These are phyloP conservation scores for Rhodophaea formosa DNA, from an alignment of 2,888 invertebrate species.

Conservation along the genomic window DNA sequence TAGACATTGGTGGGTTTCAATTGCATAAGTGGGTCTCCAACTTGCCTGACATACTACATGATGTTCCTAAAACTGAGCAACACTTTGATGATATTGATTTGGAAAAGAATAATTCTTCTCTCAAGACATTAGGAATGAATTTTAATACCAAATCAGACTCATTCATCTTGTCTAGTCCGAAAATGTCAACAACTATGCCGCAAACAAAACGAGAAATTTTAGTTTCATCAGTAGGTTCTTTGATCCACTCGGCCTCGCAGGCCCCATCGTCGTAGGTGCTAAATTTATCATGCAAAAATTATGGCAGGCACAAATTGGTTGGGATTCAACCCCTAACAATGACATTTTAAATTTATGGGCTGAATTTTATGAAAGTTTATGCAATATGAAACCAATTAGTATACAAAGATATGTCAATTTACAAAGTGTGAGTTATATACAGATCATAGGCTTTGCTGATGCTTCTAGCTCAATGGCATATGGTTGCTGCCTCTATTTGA, in stretches of 20 bases:
- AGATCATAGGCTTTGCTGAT: constrained; percentile 27
- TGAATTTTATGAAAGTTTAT: constrained; percentile 20
- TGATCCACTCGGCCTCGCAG: constrained; percentile 24
- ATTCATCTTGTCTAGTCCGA: constrained; percentile 19
- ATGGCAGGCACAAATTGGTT: constrained; percentile 20
- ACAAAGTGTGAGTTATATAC: neutral
- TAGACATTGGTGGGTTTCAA: constrained; percentile 17
- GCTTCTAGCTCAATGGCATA: constrained; percentile 23
- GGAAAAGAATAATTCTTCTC: constrained; percentile 18
- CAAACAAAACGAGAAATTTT: neutral
- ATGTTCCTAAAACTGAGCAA: constrained; percentile 13
- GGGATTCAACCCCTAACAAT: constrained; percentile 18
- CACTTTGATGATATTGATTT: constrained; percentile 23
- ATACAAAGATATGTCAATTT: constrained; percentile 11
- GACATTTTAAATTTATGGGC: constrained; percentile 17
- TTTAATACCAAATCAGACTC: constrained; percentile 18
- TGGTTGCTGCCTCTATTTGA: constrained; percentile 27
- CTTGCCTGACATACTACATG: constrained; percentile 10
- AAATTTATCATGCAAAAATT: constrained; percentile 22
- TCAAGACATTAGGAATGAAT: constrained; percentile 23
- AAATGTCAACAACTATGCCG: neutral
- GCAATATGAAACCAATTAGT: constrained; percentile 20
- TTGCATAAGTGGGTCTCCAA: constrained; percentile 22
- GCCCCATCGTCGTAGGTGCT: constrained; percentile 23
- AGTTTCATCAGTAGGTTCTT: neutral